phyloP scores from a whole-genome alignment of 2,888 invertebrate species.

The Chironomus riparius region DNA sequence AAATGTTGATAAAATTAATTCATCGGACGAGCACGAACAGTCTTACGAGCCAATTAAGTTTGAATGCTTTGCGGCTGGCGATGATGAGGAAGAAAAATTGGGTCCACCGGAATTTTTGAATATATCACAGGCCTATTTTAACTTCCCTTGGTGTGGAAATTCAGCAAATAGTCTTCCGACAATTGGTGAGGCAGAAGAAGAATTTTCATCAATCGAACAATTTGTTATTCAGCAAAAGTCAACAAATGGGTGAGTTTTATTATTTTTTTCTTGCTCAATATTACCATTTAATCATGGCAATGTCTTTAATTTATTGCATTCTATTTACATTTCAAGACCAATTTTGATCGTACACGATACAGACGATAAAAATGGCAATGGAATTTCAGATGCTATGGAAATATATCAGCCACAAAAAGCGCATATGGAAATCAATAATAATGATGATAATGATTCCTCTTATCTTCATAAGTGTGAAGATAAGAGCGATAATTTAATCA shows the following conservation, averaged over 20 bases:
- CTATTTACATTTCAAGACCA: conserved; percentile 6
- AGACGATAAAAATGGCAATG: not conserved
- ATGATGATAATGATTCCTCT: conserved; percentile 2
- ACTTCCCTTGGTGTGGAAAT: conserved; percentile 37
- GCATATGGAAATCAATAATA: conserved; percentile 21
- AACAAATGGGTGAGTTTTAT: not conserved
- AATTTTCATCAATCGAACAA: conserved; percentile 40
- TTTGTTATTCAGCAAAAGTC: not conserved
- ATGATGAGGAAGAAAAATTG: conserved; percentile 40
- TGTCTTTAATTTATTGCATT: not conserved
- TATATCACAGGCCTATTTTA: conserved; percentile 43
- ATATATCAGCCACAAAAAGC: not conserved
- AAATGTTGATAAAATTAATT: conserved; percentile 28
- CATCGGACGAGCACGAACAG: conserved; percentile 34
- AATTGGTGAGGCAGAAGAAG: conserved; percentile 43
- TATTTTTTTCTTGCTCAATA: not conserved
- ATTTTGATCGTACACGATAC: conserved; percentile 18
- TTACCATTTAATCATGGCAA: not conserved
- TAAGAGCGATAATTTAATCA: conserved; percentile 13
- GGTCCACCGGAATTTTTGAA: conserved; percentile 41
- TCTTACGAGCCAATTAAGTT: conserved; percentile 33
- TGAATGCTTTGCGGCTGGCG: conserved; percentile 11
- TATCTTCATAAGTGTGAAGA: conserved; percentile 22
- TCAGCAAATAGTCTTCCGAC: conserved; percentile 40
- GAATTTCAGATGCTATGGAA: not conserved